Evolutionary conservation across 2,113 vertebrate species (phyloP).

Genomic region (Tenrec ecaudatus): DNA sequence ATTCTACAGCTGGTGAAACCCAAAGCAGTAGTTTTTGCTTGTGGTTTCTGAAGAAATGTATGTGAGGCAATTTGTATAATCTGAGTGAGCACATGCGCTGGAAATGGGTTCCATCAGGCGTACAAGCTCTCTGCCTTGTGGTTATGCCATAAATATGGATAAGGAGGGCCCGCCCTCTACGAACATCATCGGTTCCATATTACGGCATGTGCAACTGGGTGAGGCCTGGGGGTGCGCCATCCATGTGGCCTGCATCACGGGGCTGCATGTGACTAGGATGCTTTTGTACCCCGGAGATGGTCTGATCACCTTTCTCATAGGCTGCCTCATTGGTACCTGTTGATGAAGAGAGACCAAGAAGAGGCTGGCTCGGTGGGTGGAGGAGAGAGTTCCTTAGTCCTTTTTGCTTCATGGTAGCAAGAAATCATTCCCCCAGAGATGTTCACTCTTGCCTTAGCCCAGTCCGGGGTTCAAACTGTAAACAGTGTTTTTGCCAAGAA

Average conservation of each 20-base stretch:
- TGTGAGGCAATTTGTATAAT: constrained; percentile 68
- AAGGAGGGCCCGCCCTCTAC: constrained; percentile 50
- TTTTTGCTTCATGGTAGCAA: background rate
- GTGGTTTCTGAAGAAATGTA: constrained; percentile 73
- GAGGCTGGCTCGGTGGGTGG: background rate
- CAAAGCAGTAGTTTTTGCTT: constrained; percentile 69
- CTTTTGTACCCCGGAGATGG: background rate
- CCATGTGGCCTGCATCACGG: background rate
- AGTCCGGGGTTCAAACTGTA: constrained; percentile 12
- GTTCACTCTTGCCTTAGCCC: constrained; percentile 11
- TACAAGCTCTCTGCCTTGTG: constrained; percentile 55
- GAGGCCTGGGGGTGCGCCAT: background rate
- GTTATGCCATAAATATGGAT: constrained; percentile 65
- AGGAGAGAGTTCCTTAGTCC: background rate
- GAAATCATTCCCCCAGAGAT: background rate
- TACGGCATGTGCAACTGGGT: constrained; percentile 17
- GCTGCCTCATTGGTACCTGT: background rate
- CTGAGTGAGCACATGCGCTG: constrained; percentile 13
- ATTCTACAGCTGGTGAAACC: constrained; percentile 67
- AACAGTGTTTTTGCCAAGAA: constrained; percentile 14
- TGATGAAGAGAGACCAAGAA: background rate
- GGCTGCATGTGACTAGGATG: background rate
- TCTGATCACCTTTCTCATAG: background rate
- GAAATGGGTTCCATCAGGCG: constrained; percentile 37
- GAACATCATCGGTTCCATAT: constrained; percentile 63